Conservation (phyloP, 2,113 vertebrate genomes). For the Megaleporinus macrocephalus region DNA sequence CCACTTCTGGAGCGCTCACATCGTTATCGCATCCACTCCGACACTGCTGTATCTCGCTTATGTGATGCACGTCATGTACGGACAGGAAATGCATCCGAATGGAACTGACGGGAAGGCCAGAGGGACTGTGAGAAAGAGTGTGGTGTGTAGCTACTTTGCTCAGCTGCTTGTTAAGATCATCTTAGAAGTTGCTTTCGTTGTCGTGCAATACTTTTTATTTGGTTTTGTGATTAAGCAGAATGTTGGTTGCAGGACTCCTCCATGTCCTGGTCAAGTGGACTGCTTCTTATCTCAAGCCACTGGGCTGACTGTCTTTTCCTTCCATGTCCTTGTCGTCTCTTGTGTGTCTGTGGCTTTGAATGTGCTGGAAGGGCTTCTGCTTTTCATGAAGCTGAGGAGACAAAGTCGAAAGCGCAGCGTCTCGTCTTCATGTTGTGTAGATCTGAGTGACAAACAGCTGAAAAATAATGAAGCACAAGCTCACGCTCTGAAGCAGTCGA, state of each 20-base stretch:
- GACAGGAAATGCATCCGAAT: conserved; percentile 65
- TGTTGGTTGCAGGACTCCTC: conserved; percentile 68
- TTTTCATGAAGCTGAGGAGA: background rate
- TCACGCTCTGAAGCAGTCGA: background rate
- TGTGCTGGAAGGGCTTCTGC: conserved; percentile 65
- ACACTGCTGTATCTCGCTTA: conserved; percentile 86
- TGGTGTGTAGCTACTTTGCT: conserved; percentile 82
- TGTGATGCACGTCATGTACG: conserved; percentile 75
- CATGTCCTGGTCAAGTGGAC: conserved; percentile 81
- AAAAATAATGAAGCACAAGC: too few relatives aligned
- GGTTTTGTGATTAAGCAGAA: conserved; percentile 80
- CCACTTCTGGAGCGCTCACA: conserved; percentile 95
- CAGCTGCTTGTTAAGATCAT: conserved; percentile 84
- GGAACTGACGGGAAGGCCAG: conserved; percentile 35
- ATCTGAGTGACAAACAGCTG: too few relatives aligned
- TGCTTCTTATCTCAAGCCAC: conserved; percentile 80
- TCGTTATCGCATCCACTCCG: conserved; percentile 93
- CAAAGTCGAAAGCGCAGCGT: background rate
- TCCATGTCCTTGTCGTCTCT: background rate
- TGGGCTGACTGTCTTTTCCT: conserved; percentile 43
- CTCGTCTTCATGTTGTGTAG: background rate
- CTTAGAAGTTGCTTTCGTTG: conserved; percentile 84
- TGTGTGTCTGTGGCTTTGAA: conserved; percentile 71
- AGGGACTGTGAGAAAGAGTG: conserved; percentile 65
- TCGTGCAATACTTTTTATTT: conserved; percentile 67